Conservation (phyloP, 92 coral and sea anemone genomes). For the Galaxea fascicularis region DNA sequence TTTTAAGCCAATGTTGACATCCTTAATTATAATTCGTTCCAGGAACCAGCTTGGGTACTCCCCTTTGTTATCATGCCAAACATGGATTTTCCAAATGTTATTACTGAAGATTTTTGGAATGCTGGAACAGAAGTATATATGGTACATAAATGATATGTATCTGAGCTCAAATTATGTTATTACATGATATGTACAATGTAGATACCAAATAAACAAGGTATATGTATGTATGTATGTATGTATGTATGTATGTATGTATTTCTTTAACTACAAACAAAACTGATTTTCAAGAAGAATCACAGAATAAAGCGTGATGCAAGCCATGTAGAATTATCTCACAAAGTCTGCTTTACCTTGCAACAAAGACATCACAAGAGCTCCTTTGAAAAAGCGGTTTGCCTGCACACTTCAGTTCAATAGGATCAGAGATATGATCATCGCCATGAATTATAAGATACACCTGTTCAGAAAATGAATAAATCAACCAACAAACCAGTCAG, state of each 20-base stretch:
- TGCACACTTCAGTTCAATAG: constrained; percentile 71
- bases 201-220: no score
- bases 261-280: no score
- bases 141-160: no score
- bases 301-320: no score
- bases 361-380: constrained; percentile 79
- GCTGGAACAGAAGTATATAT: constrained; percentile 56
- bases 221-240: no score
- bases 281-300: no score
- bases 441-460: constrained; percentile 63
- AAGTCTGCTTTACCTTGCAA: constrained; percentile 57
- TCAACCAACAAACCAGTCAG: not conserved
- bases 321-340: no score
- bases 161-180: no score
- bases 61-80: constrained; percentile 87
- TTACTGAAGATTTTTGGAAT: constrained; percentile 53
- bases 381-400: constrained; percentile 72
- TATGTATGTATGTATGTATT: no score
- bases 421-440: constrained; percentile 67
- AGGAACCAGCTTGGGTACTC: constrained; percentile 79
- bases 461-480: constrained; percentile 23
- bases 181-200: no score
- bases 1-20: constrained; percentile 58
- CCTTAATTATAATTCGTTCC: constrained; percentile 70
- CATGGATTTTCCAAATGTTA: constrained; percentile 74